Evolutionary conservation across 2,113 vertebrate species (phyloP).

Genomic region (Conger conger): DNA sequence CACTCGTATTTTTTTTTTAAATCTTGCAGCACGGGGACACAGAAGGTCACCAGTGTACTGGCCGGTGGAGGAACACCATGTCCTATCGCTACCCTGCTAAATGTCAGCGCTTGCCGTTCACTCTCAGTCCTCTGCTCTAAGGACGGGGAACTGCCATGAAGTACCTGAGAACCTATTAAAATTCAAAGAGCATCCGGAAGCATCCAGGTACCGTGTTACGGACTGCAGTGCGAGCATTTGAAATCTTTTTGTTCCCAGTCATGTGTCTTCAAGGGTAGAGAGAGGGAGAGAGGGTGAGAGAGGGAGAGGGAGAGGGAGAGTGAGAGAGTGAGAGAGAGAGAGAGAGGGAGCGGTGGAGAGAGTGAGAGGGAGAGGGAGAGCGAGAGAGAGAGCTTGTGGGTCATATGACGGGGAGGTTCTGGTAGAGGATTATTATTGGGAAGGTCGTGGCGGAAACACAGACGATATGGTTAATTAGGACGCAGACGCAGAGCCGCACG

Average conservation of each 20-base stretch:
- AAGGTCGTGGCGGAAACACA: neutral
- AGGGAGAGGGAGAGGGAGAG: neutral
- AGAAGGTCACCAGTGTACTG: neutral
- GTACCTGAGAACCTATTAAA: neutral
- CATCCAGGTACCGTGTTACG: neutral
- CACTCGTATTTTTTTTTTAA: neutral
- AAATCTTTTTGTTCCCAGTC: constrained; percentile 9
- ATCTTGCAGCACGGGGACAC: neutral
- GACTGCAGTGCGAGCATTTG: neutral
- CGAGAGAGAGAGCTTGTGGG: neutral
- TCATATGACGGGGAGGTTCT: neutral
- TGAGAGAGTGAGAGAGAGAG: neutral
- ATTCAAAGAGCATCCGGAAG: neutral
- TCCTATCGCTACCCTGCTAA: neutral
- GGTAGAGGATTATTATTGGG: neutral
- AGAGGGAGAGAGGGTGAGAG: neutral
- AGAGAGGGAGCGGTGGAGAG: neutral
- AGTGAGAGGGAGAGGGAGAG: neutral
- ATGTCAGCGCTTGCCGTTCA: neutral
- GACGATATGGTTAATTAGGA: neutral
- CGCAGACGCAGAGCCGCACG: neutral
- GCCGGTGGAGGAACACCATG: neutral
- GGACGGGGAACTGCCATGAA: neutral
- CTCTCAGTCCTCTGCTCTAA: neutral
- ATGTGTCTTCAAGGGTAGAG: neutral